Evolutionary conservation across 1,140 invertebrate genomes (phyloP).

Genomic region (Macrobrachium nipponense): DNA sequence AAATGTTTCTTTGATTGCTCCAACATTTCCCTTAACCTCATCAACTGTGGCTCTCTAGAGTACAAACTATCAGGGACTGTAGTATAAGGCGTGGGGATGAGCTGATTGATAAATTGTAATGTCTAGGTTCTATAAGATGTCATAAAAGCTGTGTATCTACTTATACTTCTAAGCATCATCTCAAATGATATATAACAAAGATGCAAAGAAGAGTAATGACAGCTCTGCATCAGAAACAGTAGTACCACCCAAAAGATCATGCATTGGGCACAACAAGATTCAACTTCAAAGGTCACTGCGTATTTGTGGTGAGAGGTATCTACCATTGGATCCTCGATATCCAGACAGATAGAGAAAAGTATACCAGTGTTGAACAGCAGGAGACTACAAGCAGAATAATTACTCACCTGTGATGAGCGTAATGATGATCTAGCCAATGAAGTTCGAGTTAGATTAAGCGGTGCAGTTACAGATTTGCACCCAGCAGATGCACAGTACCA

Average conservation of each 20-base stretch:
- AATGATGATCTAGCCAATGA: constrained; percentile 1
- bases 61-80: constrained; percentile 12
- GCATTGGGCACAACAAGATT: constrained; percentile 16
- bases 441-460: constrained; percentile 22
- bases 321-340: constrained; percentile 36
- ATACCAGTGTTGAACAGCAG: constrained; percentile 23
- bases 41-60: constrained; percentile 25
- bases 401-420: constrained; percentile 18
- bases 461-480: constrained; percentile 25
- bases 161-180: constrained; percentile 24
- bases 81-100: constrained; percentile 2
- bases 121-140: too few relatives aligned
- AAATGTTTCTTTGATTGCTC: too few relatives aligned
- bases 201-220: constrained; percentile 30
- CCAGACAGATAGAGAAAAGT: constrained; percentile 43
- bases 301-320: constrained; percentile 40
- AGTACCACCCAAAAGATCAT: too few relatives aligned
- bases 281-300: constrained; percentile 26
- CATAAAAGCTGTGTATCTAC: constrained; percentile 33
- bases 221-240: constrained; percentile 5
- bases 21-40: too few relatives aligned
- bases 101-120: background rate
- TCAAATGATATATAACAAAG: constrained; percentile 29
- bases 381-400: constrained; percentile 15
- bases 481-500: constrained; percentile 36